Conservation (phyloP, 2,888 invertebrate species). For the Hydraecia micacea region DNA sequence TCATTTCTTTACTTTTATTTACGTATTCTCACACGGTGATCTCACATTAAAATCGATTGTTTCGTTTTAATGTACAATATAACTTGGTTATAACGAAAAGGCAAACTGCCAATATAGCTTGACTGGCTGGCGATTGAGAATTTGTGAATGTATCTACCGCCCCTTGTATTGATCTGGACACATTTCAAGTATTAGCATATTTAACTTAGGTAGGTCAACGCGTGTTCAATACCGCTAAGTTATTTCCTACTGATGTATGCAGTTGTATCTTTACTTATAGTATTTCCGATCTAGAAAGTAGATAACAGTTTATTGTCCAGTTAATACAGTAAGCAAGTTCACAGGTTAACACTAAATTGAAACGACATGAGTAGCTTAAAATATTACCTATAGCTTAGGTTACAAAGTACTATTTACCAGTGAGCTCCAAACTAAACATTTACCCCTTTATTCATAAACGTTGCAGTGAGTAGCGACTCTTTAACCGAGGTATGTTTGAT, state of each 20-base stretch:
- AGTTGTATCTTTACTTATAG: background rate
- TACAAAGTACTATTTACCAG: no score
- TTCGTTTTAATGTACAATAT: background rate
- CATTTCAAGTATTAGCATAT: constrained; percentile 29
- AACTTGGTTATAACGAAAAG: background rate
- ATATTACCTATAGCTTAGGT: no score
- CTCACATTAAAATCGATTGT: no score
- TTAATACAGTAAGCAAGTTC: no score
- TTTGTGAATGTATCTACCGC: constrained; percentile 18
- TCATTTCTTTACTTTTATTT: background rate
- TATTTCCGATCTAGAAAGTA: no score
- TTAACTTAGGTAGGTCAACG: background rate
- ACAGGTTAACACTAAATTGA: no score
- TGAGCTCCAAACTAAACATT: no score
- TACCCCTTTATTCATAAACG: no score
- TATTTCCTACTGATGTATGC: background rate
- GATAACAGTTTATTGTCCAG: no score
- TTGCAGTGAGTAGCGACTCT: no score
- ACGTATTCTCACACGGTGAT: background rate
- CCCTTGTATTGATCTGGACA: constrained; percentile 37
- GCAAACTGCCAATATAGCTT: background rate
- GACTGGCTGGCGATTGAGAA: background rate
- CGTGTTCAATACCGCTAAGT: background rate
- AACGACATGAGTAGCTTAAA: no score
- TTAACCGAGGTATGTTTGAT: background rate